Evolutionary conservation across 2,797 vertebrate species (phyloP).

Genomic region (Premnoplex brunnescens): DNA sequence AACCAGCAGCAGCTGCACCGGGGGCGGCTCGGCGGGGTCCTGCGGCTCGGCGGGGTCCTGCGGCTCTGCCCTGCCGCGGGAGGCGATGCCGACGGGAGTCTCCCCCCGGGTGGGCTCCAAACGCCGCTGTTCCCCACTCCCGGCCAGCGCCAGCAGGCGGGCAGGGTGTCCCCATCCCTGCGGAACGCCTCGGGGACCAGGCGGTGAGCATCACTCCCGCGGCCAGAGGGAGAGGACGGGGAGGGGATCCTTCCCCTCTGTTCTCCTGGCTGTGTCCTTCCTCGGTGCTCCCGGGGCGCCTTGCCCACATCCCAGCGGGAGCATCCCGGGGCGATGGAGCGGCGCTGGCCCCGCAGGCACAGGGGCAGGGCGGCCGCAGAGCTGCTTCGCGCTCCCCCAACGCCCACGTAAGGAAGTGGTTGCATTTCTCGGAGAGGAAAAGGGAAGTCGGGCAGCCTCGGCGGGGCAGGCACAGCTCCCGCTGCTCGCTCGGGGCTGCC

Average conservation of each 20-base stretch:
- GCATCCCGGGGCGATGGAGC: not conserved
- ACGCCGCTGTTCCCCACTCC: not conserved
- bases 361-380: constrained; percentile 31
- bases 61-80: not conserved
- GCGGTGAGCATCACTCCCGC: not conserved
- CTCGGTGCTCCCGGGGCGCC: too few relatives aligned
- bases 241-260: not conserved
- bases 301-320: not conserved
- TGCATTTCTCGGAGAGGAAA: constrained; percentile 77
- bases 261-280: not conserved
- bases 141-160: not conserved
- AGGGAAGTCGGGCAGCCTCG: constrained; percentile 72
- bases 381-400: constrained; percentile 58
- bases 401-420: constrained; percentile 84
- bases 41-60: not conserved
- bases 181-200: accelerated
- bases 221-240: accelerated
- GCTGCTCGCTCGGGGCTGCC: constrained; percentile 43
- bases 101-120: not conserved
- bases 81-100: accelerated
- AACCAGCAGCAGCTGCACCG: not conserved
- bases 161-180: not conserved
- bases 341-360: not conserved
- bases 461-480: constrained; percentile 3
- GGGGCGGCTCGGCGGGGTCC: not conserved